A percentile compares a stretch with the other conserved stretches of the same genome.
Evolutionary conservation across 2,113 vertebrate genomes (phyloP).

Genomic region (Nannospalax galili): DNA sequence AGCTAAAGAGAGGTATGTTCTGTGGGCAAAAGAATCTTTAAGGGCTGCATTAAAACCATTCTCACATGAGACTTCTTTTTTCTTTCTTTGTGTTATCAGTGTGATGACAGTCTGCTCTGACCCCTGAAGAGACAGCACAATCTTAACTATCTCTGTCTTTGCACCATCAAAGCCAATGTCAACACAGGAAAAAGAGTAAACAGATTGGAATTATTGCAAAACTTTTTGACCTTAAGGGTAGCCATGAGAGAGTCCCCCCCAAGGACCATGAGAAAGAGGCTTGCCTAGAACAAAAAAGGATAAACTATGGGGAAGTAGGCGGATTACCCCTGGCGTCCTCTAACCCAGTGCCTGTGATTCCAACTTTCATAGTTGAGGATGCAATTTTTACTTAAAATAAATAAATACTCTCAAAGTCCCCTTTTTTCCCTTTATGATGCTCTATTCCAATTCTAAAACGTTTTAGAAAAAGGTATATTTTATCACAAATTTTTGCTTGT

Average conservation of each 20-base stretch:
- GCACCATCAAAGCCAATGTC: background rate
- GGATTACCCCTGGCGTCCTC: background rate
- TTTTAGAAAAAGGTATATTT: background rate
- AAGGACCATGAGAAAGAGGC: background rate
- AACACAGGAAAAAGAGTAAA: background rate
- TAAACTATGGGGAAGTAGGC: too few species aligned
- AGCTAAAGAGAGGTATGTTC: background rate
- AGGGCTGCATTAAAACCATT: background rate
- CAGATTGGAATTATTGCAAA: background rate
- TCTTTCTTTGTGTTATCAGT: background rate
- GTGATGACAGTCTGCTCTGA: accelerated
- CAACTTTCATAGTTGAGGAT: background rate
- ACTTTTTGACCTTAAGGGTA: background rate
- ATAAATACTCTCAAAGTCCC: background rate
- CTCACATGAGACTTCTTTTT: background rate
- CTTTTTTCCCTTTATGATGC: background rate
- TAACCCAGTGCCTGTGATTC: background rate
- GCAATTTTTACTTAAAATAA: background rate
- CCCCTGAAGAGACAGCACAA: background rate
- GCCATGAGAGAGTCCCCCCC: background rate
- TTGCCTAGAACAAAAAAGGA: background rate
- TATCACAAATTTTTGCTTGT: background rate
- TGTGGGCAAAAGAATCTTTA: background rate
- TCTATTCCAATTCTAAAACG: background rate
- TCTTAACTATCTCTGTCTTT: background rate